phyloP scores from a whole-genome alignment of 2,797 vertebrate genomes.

The Cottoperca gobio region DNA sequence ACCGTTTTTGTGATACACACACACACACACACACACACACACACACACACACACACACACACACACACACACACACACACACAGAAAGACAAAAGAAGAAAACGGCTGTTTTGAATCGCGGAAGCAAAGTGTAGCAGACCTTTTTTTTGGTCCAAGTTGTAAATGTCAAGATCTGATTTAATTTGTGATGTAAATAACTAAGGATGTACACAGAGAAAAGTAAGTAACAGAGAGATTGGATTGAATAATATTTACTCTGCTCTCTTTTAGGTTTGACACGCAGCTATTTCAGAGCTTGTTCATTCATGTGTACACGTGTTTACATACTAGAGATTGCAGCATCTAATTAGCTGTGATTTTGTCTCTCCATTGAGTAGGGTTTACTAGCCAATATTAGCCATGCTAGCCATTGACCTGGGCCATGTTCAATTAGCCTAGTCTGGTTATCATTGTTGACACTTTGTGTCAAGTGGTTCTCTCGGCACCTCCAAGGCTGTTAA shows the following conservation, averaged over 20 bases:
- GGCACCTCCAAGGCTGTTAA: conserved; percentile 12
- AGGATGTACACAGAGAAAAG: no score
- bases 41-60: neutral
- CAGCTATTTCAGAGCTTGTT: conserved; percentile 23
- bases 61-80: neutral
- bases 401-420: conserved; percentile 40
- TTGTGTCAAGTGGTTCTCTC: conserved; percentile 25
- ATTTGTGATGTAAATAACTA: conserved; percentile 46
- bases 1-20: conserved; percentile 26
- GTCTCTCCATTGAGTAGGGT: conserved; percentile 10
- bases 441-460: conserved; percentile 20
- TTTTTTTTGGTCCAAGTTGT: neutral
- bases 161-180: conserved; percentile 38
- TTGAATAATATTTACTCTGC: conserved; percentile 20
- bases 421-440: conserved; percentile 51
- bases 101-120: conserved; percentile 20
- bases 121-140: conserved; percentile 18
- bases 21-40: neutral
- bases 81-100: neutral
- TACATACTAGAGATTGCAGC: conserved; percentile 4
- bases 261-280: neutral
- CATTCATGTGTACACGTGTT: conserved; percentile 39
- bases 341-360: conserved; percentile 59
- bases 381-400: conserved; percentile 35
- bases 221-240: neutral